These are phyloP conservation scores for Masnerella sp. DNA, from an alignment of 2,888 invertebrate species.

Conservation along the genomic window DNA sequence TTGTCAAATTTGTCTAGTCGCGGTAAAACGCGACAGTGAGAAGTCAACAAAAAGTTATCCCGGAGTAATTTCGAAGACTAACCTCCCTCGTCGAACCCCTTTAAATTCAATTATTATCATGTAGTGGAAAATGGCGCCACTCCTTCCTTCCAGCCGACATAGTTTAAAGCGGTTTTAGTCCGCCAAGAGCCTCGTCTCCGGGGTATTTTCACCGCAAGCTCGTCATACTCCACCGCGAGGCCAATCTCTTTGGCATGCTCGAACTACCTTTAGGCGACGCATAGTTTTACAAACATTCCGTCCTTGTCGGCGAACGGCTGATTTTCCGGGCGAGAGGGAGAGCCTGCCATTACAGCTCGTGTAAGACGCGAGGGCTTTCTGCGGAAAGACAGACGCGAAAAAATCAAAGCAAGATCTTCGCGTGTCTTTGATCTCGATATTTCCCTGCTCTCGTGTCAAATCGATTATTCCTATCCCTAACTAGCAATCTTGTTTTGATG, in stretches of 20 bases:
- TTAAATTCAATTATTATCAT: conserved; percentile 59
- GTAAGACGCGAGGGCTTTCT: conserved; percentile 33
- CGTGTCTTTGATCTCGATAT: conserved; percentile 19
- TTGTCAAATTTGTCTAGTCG: too few species aligned
- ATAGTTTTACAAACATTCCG: conserved; percentile 75
- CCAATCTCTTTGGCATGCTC: conserved; percentile 66
- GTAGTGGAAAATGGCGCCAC: conserved; percentile 54
- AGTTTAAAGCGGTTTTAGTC: conserved; percentile 59
- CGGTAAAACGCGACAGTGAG: too few species aligned
- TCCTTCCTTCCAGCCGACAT: conserved; percentile 46
- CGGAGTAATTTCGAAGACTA: conserved; percentile 26
- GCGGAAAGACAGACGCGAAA: conserved; percentile 40
- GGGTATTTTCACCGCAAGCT: conserved; percentile 70
- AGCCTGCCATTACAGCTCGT: conserved; percentile 54
- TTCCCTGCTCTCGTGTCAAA: conserved; percentile 8
- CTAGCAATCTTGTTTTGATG: too few species aligned
- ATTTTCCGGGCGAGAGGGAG: conserved; percentile 62
- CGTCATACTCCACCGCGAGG: conserved; percentile 66
- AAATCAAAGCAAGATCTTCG: conserved; percentile 50
- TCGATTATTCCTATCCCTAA: conserved; percentile 8
- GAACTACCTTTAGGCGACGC: conserved; percentile 68
- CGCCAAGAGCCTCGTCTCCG: conserved; percentile 62
- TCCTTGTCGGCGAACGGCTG: conserved; percentile 67
- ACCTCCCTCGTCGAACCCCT: conserved; percentile 40
- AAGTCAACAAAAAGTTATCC: too few species aligned